Base-by-base conservation (phyloP, 2,797 vertebrate genomes). In the Dallia pectoralis region DNA sequence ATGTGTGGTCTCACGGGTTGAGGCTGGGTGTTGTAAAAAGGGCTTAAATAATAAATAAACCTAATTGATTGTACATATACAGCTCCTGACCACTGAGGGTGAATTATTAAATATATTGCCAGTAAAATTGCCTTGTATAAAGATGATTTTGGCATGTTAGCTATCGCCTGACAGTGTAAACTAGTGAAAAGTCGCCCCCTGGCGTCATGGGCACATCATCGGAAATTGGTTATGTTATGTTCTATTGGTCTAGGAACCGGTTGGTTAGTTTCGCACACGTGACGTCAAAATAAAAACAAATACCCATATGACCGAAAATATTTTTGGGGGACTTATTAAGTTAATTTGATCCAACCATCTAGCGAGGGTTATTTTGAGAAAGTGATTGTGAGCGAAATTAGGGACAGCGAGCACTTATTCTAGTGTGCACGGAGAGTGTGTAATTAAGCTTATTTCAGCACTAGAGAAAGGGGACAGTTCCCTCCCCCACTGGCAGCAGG, bases 371-470 rank as follows among this genome's bases (percentile, higher is more conserved):
- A 3, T 40, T 2, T 40, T 40, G 4, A 40, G 36, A 40, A 40
- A 19, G 18, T 22, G 51, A 53, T 8, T 53, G n/a, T n/a, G 51
- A 18, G 47, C 47, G 16, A 53, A n/a, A 40, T 40, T 40, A 40
- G 36, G 2, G 36, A 40, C 36, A 40, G 36, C 6, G 36, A 3
- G 6, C 36, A 5, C 36, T 40, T 9, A 40, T 5, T 7, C 1
- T 40, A 6, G 5, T 40, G 36, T 40, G 36, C 4, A 40, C 9
- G 36, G 36, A 6, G 36, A 3, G 33, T 40, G 51, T 56, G n/a
- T n/a, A n/a, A n/a, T n/a, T n/a, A 18, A 56, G n/a, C 51, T 5
- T 15, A 67, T 67, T 47, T 67, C 49, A 56, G 61, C 62, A 63
- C 44, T n/a, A 44, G 64, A 40, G 49, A 64, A 48, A 18, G 61